These are phyloP conservation scores for Eurosta solidaginis DNA, from an alignment of 1,140 invertebrate species.

Conservation along the genomic window DNA sequence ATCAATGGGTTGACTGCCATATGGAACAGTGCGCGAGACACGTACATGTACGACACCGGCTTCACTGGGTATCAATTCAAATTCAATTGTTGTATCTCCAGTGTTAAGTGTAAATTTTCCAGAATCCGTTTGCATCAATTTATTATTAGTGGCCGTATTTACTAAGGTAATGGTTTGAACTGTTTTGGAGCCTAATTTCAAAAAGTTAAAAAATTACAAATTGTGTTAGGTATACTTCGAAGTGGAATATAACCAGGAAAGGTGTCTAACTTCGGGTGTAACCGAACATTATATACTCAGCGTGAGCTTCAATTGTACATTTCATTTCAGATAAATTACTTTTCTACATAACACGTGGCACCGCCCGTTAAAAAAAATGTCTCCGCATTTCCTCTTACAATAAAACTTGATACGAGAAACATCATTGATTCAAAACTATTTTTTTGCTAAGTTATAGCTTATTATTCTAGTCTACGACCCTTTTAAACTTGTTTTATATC, in stretches of 20 bases:
- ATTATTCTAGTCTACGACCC: too few species aligned
- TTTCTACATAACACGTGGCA: too few species aligned
- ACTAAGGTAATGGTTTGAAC: slow-evolving; percentile 50
- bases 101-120: slow-evolving; percentile 40
- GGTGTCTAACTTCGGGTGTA: too few species aligned
- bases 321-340: too few species aligned
- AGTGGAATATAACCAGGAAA: not conserved
- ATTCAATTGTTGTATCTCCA: slow-evolving; percentile 45
- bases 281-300: too few species aligned
- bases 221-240: not conserved
- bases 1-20: slow-evolving; percentile 47
- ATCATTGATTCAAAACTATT: too few species aligned
- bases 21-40: slow-evolving; percentile 45
- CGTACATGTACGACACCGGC: slow-evolving; percentile 44
- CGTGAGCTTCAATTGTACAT: too few species aligned
- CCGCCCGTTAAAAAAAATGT: too few species aligned
- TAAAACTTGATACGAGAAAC: too few species aligned
- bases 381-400: too few species aligned
- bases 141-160: slow-evolving; percentile 45
- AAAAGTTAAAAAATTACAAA: not conserved
- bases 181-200: slow-evolving; percentile 28
- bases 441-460: too few species aligned
- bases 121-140: slow-evolving; percentile 38
- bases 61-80: slow-evolving; percentile 39
- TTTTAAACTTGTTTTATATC: too few species aligned